Base-by-base conservation (phyloP, 2,113 vertebrate genomes). In the Lichenostomus cassidix region DNA sequence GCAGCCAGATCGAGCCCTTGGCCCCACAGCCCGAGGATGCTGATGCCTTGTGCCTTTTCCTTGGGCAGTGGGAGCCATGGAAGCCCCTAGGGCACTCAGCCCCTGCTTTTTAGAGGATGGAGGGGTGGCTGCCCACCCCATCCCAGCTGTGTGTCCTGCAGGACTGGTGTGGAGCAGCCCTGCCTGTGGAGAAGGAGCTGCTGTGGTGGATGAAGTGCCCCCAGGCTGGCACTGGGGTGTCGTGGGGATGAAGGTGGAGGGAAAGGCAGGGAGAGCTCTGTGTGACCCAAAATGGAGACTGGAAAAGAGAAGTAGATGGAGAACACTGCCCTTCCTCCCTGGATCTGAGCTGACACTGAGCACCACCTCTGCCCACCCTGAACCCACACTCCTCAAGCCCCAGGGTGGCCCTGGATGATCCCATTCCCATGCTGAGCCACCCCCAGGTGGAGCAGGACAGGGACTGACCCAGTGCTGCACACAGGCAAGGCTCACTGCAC, bases 401-500 rank as follows among this genome's bases (percentile, higher is more conserved):
- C 49, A 2, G 12, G 11, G 3, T 20, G 4, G 22, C 24, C 44
- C 47, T 59, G 46, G 37, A 90, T 28, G 47, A 87, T 20, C 28
- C 39, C 6, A 0, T 12, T 58, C 15, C n/a, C 4, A 0, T 23
- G 50, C 55, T 49, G 50, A 49, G 50, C 46, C 28, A 5, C 31
- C 4, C 10, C 27, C 37, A 20, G 0, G 13, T 39, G 39, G 39
- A 39, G 39, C 39, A 15, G 75, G 50, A 19, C 24, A n/a, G n/a
- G 44, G 41, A n/a, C 2, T 17, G 11, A 16, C 81, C 44, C 46
- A 5, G 52, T 5, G 33, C 44, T 21, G 27, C 29, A 12, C 15
- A 4, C 3, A 1, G 56, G 31, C 37, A 17, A 35, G 16, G 33
- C 13, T 69, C 76, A 6, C 22, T 46, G 63, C 67, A 21, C 37